Evolutionary conservation across 2,113 vertebrate species (phyloP).

Genomic region (Meriones unguiculatus): DNA sequence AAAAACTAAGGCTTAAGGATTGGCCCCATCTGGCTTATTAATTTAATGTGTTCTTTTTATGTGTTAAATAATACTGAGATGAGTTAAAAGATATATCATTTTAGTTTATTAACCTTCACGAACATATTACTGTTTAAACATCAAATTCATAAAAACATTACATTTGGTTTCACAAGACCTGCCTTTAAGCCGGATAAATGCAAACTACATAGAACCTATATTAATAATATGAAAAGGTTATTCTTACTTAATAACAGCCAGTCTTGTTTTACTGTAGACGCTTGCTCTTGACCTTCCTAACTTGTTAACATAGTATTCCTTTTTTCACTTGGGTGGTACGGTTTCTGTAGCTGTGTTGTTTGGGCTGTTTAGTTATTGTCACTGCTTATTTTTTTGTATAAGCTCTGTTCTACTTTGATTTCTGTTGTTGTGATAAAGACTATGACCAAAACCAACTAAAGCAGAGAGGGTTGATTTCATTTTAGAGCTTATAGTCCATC

Average conservation of each 20-base stretch:
- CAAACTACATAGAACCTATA: not conserved
- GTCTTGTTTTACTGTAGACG: not conserved
- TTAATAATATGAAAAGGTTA: constrained; percentile 18
- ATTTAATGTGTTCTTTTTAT: constrained; percentile 7
- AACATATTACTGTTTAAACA: constrained; percentile 24
- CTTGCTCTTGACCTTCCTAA: not conserved
- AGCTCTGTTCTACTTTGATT: not conserved
- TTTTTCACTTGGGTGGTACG: not conserved
- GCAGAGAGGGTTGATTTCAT: not conserved
- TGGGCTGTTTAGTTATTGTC: not conserved
- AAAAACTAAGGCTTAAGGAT: constrained; percentile 46
- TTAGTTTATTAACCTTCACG: constrained; percentile 24
- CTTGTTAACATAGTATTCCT: not conserved
- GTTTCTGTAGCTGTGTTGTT: not conserved
- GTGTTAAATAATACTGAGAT: constrained; percentile 30
- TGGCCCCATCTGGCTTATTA: not conserved
- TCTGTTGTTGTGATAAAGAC: not conserved
- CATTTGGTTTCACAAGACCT: not conserved
- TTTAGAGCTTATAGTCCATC: not conserved
- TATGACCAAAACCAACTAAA: not conserved
- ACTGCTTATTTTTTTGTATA: not conserved
- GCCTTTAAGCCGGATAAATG: constrained; percentile 11
- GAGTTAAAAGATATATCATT: constrained; percentile 22
- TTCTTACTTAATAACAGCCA: not conserved
- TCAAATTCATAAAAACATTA: constrained; percentile 22